Evolutionary conservation across 2,888 invertebrate genomes (phyloP), one percentile per base, ranked within the genome.

Genomic region (Troilus luridus): DNA sequence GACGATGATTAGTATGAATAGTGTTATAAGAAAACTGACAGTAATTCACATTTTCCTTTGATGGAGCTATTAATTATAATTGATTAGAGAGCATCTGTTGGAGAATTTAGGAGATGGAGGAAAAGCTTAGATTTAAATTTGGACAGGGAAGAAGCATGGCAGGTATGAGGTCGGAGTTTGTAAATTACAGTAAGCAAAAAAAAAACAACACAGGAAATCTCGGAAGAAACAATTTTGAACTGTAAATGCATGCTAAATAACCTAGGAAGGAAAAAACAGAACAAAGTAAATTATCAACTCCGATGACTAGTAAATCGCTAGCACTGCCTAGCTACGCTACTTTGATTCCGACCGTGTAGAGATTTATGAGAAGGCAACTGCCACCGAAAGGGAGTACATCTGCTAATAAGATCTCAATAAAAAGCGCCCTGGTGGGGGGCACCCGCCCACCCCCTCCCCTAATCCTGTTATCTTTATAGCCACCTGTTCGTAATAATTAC

Each of bases 401-500:
- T 77, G 72, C 27, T 77, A 77, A 77, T 77, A 77, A 77, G 72
- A 77, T 77, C 72, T 77, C 72, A 77, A 77, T 77, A 77, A 77
- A 77, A 77, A 77, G 72, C 41, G 72, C 27, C 72, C 72, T 41
- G 24, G 24, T 11, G 24, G 12, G 24, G 8, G 72, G 72, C 8
- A 21, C 1, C 41, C 41, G 41, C 41, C 41, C 41, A 1, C 1
- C 41, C 41, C 41, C 41, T 41, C 41, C 72, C 41, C 72, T 77
- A 77, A 77, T 77, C 72, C 72, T 27, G 72, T 77, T 77, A 77
- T 77, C 72, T 77, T 77, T 77, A 41, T 77, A 77, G 27, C 72
- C 72, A 77, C 72, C 72, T 77, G 72, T 77, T 77, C 72, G 72
- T 77, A 41, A 77, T 77, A 77, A 77, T 77, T 77, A 77, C 72